Base-by-base conservation (phyloP, 1,140 invertebrate genomes). In the Drosophila pruinosa region DNA sequence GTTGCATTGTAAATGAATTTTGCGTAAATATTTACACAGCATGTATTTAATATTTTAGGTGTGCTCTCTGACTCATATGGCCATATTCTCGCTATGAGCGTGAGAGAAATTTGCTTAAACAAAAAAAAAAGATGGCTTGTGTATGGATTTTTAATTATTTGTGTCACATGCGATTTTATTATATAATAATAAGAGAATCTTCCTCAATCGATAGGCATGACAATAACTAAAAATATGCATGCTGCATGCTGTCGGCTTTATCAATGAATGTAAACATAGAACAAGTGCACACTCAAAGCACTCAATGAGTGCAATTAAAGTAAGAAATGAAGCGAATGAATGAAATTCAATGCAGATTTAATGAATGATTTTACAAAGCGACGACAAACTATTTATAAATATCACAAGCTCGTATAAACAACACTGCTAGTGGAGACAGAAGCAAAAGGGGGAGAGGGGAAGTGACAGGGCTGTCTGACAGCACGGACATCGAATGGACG, bases 281-380 rank as follows among this genome's bases (percentile, higher is more conserved):
- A 78, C 21, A 45, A 34, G 31, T 34, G 17, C 41, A 6, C 21
- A 53, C 31, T 14, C 31, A 38, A 43, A 26, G 45, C 43, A 50
- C 52, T 14, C 54, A 69, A 69, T 69, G 63, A 61, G 62, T 65
- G 80, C 80, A 83, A 85, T 81, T 81, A 80, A 77, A 86, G 54
- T 26, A 61, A 21, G n/a, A 12, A 5, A 47, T 5, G 12, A 26
- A 48, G 59, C 64, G 62, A 77, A 81, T 85, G 80, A 72, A 85
- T 72, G 65, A 81, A 86, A 72, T 76, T 86, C 68, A 81, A 85
- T 81, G 81, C 81, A 53, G 81, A 81, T 88, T 85, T 85, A 86
- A 85, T 85, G 81, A 85, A 86, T 81, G 80, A 85, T 75, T 83
- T 79, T 64, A 48, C 64, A 50, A 52, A 73, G 71, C 78, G 47